Percentiles rank a stretch among this genome's conserved stretches.
Evolutionary conservation across 37 sponge, comb jelly and placozoan genomes (phyloP).

Genomic region (Agelas oroides): DNA sequence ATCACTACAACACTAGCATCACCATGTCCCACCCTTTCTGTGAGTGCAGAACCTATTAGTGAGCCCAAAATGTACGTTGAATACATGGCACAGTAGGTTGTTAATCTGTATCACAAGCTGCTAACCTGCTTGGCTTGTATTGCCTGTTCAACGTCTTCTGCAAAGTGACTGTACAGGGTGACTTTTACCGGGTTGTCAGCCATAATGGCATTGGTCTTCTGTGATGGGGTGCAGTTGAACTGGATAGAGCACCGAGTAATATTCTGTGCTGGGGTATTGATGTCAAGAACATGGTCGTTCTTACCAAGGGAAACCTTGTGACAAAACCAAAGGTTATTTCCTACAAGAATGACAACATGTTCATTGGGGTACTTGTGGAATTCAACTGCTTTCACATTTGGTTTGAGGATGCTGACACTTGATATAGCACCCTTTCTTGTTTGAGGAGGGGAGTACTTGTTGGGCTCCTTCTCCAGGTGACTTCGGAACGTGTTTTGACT

Average conservation of each 20-base stretch:
- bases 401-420: not conserved
- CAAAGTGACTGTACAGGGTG: slow-evolving; percentile 39
- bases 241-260: slow-evolving; percentile 6
- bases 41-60: no score
- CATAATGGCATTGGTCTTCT: not conserved
- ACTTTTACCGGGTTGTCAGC: not conserved
- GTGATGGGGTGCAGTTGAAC: not conserved
- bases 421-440: not conserved
- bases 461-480: slow-evolving; percentile 13
- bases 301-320: slow-evolving; percentile 24
- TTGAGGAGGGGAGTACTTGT: not conserved
- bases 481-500: not conserved
- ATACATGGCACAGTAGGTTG: no score
- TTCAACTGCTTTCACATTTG: not conserved
- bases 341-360: slow-evolving; percentile 21
- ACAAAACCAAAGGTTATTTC: slow-evolving; percentile 43
- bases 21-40: no score
- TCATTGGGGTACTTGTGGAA: slow-evolving; percentile 26
- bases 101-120: not conserved
- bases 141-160: not conserved
- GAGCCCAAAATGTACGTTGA: not conserved
- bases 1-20: no score
- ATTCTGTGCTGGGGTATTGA: not conserved
- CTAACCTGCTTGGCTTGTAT: slow-evolving; percentile 11
- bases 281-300: not conserved